Conservation (phyloP, 2,113 vertebrate species). For the Burhinus oedicnemus region DNA sequence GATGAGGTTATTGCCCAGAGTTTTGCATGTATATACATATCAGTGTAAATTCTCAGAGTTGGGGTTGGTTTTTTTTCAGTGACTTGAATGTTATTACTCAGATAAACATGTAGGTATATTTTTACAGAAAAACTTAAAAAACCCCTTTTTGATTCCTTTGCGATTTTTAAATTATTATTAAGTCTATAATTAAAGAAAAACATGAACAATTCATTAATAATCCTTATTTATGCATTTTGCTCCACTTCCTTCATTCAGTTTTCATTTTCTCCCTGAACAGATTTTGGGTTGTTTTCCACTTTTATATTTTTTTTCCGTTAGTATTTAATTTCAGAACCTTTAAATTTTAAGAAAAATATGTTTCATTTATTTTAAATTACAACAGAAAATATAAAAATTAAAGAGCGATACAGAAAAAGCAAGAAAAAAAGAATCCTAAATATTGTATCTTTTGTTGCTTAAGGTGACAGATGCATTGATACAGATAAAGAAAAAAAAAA, state of each 20-base stretch:
- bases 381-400: neutral
- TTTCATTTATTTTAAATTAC: neutral
- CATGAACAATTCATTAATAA: neutral
- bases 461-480: neutral
- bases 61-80: neutral
- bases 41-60: neutral
- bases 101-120: neutral
- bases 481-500: neutral
- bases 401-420: neutral
- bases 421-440: neutral
- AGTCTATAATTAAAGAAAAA: neutral
- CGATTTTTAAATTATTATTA: neutral
- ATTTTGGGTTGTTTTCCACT: neutral
- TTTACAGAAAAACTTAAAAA: neutral
- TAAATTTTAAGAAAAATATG: neutral
- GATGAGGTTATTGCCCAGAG: neutral
- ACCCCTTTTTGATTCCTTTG: neutral
- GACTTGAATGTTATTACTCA: neutral
- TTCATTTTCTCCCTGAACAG: neutral
- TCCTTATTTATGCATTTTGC: neutral
- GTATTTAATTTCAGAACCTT: neutral
- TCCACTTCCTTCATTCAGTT: neutral
- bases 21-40: neutral
- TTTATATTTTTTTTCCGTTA: neutral
- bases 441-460: neutral